Base-by-base conservation (phyloP, 2,888 invertebrate species). In the Netelia melanura region DNA sequence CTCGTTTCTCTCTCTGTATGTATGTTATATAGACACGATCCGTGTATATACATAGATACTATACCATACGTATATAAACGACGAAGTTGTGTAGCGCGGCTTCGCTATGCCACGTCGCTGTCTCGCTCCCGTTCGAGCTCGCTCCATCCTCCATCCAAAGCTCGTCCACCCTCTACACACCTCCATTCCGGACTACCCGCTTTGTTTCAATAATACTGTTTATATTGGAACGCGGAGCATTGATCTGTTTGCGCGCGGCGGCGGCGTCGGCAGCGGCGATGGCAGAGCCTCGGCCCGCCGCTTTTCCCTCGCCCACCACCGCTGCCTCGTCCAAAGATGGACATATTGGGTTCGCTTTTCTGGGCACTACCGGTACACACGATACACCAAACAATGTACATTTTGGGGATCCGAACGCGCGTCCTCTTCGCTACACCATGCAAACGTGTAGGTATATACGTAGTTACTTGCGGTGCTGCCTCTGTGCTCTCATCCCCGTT, bases 131-230 rank as follows among this genome's bases (percentile, higher is more conserved):
- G 58, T 65, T 54, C 78, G 70, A 44, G 48, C 86, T 87, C 84
- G 81, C 88, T 87, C 88, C 86, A 85, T 88, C 88, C 88, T 89
- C 90, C 38, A 38, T 0, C 38, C 38, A 3, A 48, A 14, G 48
- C 48, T 48, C 58, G 58, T 58, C 21, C 58, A 21, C 58, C 58
- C 58, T 54, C 85, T 88, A 89, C 87, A 89, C 90, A 90, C 89
- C 88, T 87, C 89, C 89, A 89, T 87, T 89, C 89, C 91, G 89
- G 82, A 85, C 85, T 85, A 85, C 90, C 91, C 92, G 93, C 93
- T 93, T 93, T 93, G 93, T 93, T 93, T 93, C 93, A 93, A 93
- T 93, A 93, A 93, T 93, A 93, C 93, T 93, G 93, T 93, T 93
- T 93, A 93, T 93, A 93, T 93, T 93, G 93, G 93, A 93, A 92